Base-by-base conservation (phyloP, 2,888 invertebrate genomes). In the Pheosia gnoma region DNA sequence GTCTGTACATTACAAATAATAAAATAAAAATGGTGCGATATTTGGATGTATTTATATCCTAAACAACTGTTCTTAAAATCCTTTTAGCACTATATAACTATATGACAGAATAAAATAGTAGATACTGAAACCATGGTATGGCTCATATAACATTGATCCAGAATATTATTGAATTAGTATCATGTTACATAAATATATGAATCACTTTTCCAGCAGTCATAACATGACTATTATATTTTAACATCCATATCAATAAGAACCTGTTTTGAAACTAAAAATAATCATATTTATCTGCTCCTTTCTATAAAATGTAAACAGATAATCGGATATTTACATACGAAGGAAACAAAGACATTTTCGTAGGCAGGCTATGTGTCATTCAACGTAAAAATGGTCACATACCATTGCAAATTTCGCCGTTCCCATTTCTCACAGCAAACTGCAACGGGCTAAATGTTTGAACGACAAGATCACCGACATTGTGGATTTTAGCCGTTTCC, bases 391-490 rank as follows among this genome's bases (percentile, higher is more conserved):
- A 43, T 45, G 54, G 9, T 9, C 66, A 78, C 82, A 65, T 71
- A 90, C 93, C 91, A 79, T 86, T 88, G 79, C 94, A 94, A 64
- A 93, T 85, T 62, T 84, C 68, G 37, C 80, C 86, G n/a, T 64
- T 67, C 5, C 57, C 79, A 70, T 85, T 85, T 51, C 59, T 70
- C 45, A 94, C 74, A 1, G 79, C 79, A 70, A 88, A 94, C 5
- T 77, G 83, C 49, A 94, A 59, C 3, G 91, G 88, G 68, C 88
- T 89, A n/a, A 82, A 73, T 0, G 94, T 91, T 6, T 82, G 71
- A 45, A 94, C 61, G 43, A 88, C 77, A 4, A 90, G 59, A 3
- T 78, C 77, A 25, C 82, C 80, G 3, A 84, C 77, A 7, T 74
- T 66, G 3, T 74, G 62, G 45, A 88, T 68, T 7, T 71, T 75